Evolutionary conservation across 1,140 invertebrate species (phyloP).

Genomic region (Diabrotica undecimpunctata): DNA sequence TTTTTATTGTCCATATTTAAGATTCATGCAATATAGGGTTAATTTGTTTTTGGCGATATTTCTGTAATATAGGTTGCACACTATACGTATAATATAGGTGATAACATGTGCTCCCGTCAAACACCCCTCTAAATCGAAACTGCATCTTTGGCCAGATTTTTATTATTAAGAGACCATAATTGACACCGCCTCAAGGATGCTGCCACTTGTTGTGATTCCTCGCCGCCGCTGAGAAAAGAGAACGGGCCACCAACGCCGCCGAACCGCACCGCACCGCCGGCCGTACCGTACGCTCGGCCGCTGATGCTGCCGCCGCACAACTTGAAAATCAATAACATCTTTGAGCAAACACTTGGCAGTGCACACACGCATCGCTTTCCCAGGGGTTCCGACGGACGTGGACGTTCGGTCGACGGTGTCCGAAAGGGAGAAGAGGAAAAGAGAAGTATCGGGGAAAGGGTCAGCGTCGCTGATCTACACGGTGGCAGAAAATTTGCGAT

Average conservation of each 20-base stretch:
- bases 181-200: too few species aligned
- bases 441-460: background rate
- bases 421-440: slow-evolving; percentile 6
- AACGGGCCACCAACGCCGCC: slow-evolving; percentile 6
- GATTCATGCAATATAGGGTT: too few species aligned
- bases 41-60: too few species aligned
- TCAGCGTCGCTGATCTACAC: slow-evolving; percentile 10
- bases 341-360: slow-evolving; percentile 48
- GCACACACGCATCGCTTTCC: slow-evolving; percentile 46
- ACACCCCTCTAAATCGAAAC: too few species aligned
- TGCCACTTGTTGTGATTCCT: background rate
- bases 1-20: too few species aligned
- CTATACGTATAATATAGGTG: too few species aligned
- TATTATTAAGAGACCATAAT: too few species aligned
- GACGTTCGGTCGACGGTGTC: slow-evolving; percentile 19
- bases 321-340: slow-evolving; percentile 49
- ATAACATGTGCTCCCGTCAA: too few species aligned
- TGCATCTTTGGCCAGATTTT: too few species aligned
- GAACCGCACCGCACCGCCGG: slow-evolving; percentile 21
- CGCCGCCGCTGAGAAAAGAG: slow-evolving; percentile 4
- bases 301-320: slow-evolving; percentile 38
- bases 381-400: slow-evolving; percentile 31
- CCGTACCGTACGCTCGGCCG: slow-evolving; percentile 30
- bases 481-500: background rate
- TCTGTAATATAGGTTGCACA: too few species aligned